phyloP scores from a whole-genome alignment of 2,113 vertebrate species.

The Paradoxurus hermaphroditus region DNA sequence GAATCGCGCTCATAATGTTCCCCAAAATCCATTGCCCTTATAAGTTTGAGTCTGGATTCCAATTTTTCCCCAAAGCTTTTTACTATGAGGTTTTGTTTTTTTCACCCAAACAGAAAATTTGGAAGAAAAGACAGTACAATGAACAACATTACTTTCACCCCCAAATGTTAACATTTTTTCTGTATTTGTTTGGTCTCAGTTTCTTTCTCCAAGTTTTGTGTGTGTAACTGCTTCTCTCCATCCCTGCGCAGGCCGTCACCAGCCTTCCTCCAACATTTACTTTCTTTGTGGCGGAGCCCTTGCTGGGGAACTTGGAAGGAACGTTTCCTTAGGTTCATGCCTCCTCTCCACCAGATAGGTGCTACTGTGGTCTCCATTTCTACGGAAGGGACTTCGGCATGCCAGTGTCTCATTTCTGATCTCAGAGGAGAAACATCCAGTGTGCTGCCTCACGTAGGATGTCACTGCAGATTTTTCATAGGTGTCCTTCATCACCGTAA shows the following conservation, averaged over 20 bases:
- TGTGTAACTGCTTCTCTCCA: not conserved
- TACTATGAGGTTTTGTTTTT: not conserved
- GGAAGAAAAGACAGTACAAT: no score
- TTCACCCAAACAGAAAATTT: not conserved
- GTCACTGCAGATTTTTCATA: not conserved
- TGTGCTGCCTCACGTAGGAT: not conserved
- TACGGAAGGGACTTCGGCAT: not conserved
- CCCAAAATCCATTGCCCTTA: not conserved
- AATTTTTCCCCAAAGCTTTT: not conserved
- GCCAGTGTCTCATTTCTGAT: not conserved
- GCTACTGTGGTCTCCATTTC: not conserved
- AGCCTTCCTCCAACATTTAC: not conserved
- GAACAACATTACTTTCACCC: not conserved
- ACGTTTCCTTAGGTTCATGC: not conserved
- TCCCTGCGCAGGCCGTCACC: not conserved
- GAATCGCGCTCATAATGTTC: not conserved
- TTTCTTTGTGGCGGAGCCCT: not conserved
- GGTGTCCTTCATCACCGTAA: not conserved
- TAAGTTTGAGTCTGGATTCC: not conserved
- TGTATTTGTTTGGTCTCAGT: not conserved
- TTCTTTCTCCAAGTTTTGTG: not conserved
- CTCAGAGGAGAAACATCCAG: not conserved
- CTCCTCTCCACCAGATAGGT: not conserved
- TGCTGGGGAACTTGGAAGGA: not conserved
- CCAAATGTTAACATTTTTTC: not conserved